Evolutionary conservation across 2,113 vertebrate genomes (phyloP).

Genomic region (Benitochromis conjunctus): DNA sequence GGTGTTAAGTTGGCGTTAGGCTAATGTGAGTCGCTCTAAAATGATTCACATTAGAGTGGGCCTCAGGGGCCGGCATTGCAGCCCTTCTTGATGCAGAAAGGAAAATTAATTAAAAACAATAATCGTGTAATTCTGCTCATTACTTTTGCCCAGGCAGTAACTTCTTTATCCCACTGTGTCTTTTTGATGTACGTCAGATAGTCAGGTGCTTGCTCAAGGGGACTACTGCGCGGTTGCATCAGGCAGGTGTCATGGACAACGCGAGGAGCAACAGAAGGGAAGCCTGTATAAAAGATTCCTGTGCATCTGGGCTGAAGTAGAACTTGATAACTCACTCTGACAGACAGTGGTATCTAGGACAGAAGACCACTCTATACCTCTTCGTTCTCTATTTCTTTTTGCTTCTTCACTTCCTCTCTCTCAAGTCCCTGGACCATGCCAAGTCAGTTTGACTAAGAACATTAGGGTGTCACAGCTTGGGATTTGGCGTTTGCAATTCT

Average conservation of each 20-base stretch:
- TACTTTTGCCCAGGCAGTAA: conserved; percentile 31
- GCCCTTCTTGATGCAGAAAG: conserved; percentile 42
- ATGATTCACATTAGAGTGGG: conserved; percentile 49
- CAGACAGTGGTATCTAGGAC: conserved; percentile 52
- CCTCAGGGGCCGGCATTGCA: conserved; percentile 34
- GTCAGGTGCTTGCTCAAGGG: conserved; percentile 4
- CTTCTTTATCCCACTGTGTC: conserved; percentile 38
- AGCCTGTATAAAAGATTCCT: conserved; percentile 34
- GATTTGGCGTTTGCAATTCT: conserved; percentile 70
- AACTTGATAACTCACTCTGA: conserved; percentile 44
- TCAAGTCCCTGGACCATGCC: conserved; percentile 45
- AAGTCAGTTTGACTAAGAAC: conserved; percentile 68
- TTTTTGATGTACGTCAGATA: conserved; percentile 48
- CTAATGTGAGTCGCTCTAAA: conserved; percentile 47
- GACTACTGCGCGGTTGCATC: conserved; percentile 26
- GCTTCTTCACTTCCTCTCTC: conserved; percentile 29
- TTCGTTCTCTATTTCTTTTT: conserved; percentile 2
- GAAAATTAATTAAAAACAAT: conserved; percentile 69
- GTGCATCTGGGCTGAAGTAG: conserved; percentile 34
- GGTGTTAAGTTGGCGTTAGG: conserved; percentile 18
- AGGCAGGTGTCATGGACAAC: conserved; percentile 35
- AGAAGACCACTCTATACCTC: conserved; percentile 25
- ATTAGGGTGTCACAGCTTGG: conserved; percentile 70
- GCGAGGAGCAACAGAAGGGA: conserved; percentile 41
- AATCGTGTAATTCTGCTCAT: conserved; percentile 58